These are phyloP conservation scores for Raja brachyura DNA, from an alignment of 2,113 vertebrate genomes.

Conservation along the genomic window DNA sequence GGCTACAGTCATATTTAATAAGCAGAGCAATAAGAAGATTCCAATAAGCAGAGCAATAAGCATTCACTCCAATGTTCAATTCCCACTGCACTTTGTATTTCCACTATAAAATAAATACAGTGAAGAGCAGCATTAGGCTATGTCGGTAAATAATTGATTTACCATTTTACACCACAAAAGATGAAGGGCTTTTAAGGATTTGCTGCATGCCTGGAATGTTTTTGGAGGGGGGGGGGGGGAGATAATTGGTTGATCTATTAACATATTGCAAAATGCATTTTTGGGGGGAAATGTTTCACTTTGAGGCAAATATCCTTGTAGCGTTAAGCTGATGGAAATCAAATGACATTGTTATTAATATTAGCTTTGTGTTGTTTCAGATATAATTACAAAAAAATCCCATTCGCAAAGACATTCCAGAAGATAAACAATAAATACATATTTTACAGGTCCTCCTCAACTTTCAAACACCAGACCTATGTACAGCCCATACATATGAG, in stretches of 20 bases:
- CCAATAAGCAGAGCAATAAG: slow-evolving; percentile 55
- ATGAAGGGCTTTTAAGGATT: slow-evolving; percentile 32
- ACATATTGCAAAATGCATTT: slow-evolving; percentile 21
- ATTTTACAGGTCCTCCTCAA: too few relatives aligned
- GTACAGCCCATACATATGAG: too few relatives aligned
- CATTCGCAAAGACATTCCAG: neutral
- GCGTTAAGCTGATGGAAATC: neutral
- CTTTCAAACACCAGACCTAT: too few relatives aligned
- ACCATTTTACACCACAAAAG: slow-evolving; percentile 52
- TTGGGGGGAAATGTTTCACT: neutral
- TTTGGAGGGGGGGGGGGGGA: neutral
- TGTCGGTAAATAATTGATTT: slow-evolving; percentile 64
- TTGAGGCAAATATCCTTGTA: neutral
- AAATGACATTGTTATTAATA: neutral
- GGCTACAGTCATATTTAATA: slow-evolving; percentile 54
- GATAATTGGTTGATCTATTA: slow-evolving; percentile 22
- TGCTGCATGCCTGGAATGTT: slow-evolving; percentile 8
- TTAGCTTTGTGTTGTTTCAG: neutral
- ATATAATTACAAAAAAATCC: neutral
- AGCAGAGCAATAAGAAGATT: slow-evolving; percentile 53
- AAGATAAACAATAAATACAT: neutral
- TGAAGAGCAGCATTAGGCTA: slow-evolving; percentile 46
- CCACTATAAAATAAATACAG: slow-evolving; percentile 40
- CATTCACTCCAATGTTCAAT: slow-evolving; percentile 58
- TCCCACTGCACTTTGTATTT: slow-evolving; percentile 46